Conservation (phyloP, 1,140 invertebrate species). For the Diabrotica virgifera region DNA sequence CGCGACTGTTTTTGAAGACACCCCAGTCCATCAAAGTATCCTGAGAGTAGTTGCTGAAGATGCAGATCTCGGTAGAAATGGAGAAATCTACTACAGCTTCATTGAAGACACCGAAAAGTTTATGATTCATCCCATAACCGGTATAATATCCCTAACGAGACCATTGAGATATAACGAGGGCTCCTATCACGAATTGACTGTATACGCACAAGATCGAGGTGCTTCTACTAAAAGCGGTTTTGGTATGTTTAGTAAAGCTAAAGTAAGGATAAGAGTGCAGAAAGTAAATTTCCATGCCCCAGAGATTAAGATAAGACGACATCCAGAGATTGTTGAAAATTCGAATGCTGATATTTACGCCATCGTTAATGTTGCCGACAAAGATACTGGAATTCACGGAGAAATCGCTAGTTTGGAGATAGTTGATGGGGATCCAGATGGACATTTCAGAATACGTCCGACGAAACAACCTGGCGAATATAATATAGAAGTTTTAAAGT, state of each 20-base stretch:
- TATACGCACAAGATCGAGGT: slow-evolving; percentile 82
- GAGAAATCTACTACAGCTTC: slow-evolving; percentile 95
- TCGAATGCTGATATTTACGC: slow-evolving; percentile 86
- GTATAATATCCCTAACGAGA: slow-evolving; percentile 80
- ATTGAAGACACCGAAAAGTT: slow-evolving; percentile 79
- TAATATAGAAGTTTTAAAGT: slow-evolving; percentile 71
- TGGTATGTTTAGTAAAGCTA: slow-evolving; percentile 65
- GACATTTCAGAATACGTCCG: slow-evolving; percentile 74
- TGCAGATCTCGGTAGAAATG: slow-evolving; percentile 90
- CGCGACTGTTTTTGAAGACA: slow-evolving; percentile 85
- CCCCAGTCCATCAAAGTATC: slow-evolving; percentile 75
- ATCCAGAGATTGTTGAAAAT: slow-evolving; percentile 80
- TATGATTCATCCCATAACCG: slow-evolving; percentile 88
- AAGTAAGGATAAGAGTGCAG: slow-evolving; percentile 72
- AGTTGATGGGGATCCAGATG: slow-evolving; percentile 82
- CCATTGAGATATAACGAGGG: slow-evolving; percentile 65
- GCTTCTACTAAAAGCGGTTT: slow-evolving; percentile 59
- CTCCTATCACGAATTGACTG: slow-evolving; percentile 69
- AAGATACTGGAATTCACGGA: slow-evolving; percentile 80
- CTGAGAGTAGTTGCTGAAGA: slow-evolving; percentile 82
- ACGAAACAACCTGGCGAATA: slow-evolving; percentile 64
- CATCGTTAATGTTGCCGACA: slow-evolving; percentile 80
- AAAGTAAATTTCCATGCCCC: slow-evolving; percentile 86
- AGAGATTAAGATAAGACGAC: slow-evolving; percentile 73
- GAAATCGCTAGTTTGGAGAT: slow-evolving; percentile 81